Conservation (phyloP, 2,113 vertebrate species). For the Callochromis pleurospilus region DNA sequence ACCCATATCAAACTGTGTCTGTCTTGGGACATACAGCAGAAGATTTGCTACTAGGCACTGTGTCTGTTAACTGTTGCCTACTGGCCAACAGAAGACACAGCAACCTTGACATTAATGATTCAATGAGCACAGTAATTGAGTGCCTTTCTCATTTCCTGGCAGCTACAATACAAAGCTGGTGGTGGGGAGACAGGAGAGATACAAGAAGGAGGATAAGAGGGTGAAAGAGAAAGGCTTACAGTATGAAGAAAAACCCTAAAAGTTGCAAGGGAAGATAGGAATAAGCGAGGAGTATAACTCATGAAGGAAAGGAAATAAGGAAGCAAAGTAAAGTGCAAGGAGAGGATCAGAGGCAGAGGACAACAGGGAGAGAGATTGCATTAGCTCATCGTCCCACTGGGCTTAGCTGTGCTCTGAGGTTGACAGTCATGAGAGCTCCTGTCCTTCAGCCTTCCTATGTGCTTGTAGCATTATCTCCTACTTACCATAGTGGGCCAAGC, state of each 20-base stretch:
- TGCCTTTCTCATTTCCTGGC: conserved; percentile 69
- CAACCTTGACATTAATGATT: conserved; percentile 69
- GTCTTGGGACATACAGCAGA: conserved; percentile 53
- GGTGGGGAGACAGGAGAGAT: conserved; percentile 30
- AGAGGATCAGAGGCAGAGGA: conserved; percentile 52
- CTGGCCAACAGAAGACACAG: conserved; percentile 51
- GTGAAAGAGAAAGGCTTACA: conserved; percentile 24
- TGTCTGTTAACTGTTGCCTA: conserved; percentile 56
- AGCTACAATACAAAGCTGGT: conserved; percentile 51
- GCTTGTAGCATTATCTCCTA: conserved; percentile 37
- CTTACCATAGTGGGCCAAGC: conserved; percentile 23
- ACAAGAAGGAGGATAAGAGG: conserved; percentile 22
- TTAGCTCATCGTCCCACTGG: conserved; percentile 49
- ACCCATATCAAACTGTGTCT: conserved; percentile 59
- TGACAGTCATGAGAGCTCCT: conserved; percentile 51
- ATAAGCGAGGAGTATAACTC: conserved; percentile 19
- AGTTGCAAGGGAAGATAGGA: conserved; percentile 8
- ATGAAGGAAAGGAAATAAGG: conserved; percentile 30
- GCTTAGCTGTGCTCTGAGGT: conserved; percentile 38
- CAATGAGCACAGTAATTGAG: conserved; percentile 70
- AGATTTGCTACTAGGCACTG: conserved; percentile 49
- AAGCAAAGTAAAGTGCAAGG: conserved; percentile 11
- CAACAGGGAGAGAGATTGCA: conserved; percentile 36
- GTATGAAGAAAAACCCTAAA: neutral
- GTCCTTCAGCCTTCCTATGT: conserved; percentile 48